Evolutionary conservation across 1,140 invertebrate genomes (phyloP).

Genomic region (Drosophila quadrilineata): DNA sequence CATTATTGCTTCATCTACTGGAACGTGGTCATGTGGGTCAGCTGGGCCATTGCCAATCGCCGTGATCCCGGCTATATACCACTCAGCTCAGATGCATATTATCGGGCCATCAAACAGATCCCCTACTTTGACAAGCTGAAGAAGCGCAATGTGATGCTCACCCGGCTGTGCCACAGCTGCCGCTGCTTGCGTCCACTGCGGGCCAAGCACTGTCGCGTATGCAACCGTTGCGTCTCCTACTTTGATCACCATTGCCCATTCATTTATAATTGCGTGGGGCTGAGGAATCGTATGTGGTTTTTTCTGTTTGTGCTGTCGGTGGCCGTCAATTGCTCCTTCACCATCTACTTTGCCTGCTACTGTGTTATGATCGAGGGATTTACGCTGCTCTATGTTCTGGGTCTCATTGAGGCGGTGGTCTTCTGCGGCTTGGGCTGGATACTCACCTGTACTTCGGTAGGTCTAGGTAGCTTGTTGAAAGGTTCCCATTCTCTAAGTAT

Average conservation of each 20-base stretch:
- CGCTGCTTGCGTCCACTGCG: constrained; percentile 91
- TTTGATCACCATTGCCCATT: constrained; percentile 98
- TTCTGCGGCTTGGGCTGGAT: constrained; percentile 94
- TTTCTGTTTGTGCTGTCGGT: constrained; percentile 93
- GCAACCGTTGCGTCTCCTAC: constrained; percentile 94
- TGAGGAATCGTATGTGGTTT: constrained; percentile 94
- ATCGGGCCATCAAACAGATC: constrained; percentile 93
- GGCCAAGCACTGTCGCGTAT: constrained; percentile 95
- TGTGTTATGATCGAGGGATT: constrained; percentile 93
- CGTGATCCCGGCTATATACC: constrained; percentile 94
- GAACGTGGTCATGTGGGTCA: constrained; percentile 95
- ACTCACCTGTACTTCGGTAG: constrained; percentile 93
- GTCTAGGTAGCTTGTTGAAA: constrained; percentile 38
- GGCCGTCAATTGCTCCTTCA: constrained; percentile 92
- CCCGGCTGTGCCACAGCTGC: constrained; percentile 94
- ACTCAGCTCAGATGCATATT: constrained; percentile 93
- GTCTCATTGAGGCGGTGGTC: constrained; percentile 90
- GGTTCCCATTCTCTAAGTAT: background rate
- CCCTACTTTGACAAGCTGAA: constrained; percentile 95
- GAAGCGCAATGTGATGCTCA: constrained; percentile 91
- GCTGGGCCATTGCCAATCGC: constrained; percentile 93
- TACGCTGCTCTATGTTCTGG: constrained; percentile 90
- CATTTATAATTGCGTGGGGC: constrained; percentile 95
- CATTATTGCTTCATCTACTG: constrained; percentile 95
- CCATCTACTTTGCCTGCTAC: constrained; percentile 93